These are phyloP conservation scores for Saccostrea echinata DNA, from an alignment of 1,140 invertebrate genomes.

Conservation along the genomic window DNA sequence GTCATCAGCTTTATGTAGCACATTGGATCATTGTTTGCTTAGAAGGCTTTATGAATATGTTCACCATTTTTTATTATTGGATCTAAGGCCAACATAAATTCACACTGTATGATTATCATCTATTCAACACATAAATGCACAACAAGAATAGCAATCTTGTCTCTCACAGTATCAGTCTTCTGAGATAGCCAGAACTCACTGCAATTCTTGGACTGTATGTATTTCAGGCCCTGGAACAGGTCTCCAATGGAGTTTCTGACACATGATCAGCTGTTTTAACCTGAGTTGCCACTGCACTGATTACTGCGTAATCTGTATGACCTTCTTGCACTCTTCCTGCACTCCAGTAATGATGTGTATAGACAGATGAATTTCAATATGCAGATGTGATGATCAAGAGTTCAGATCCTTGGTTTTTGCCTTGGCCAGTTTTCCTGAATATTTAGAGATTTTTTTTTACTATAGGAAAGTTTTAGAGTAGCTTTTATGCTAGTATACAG, in stretches of 20 bases:
- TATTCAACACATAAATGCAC: too few species aligned
- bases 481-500: background rate
- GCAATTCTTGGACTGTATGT: background rate
- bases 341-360: constrained; percentile 12
- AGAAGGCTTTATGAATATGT: too few species aligned
- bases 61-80: too few species aligned
- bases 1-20: too few species aligned
- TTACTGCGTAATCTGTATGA: constrained; percentile 8
- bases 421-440: background rate
- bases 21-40: too few species aligned
- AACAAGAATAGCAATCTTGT: too few species aligned
- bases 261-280: background rate
- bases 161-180: too few species aligned
- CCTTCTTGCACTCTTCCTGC: constrained; percentile 1
- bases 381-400: background rate
- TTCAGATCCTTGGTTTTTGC: background rate
- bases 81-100: too few species aligned
- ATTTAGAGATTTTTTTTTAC: background rate
- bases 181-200: too few species aligned
- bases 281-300: constrained; percentile 29
- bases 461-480: background rate
- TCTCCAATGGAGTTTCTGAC: constrained; percentile 13
- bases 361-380: constrained; percentile 21
- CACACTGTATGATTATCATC: too few species aligned
- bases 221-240: background rate